These are phyloP conservation scores for Melanchra persicariae DNA, from an alignment of 2,888 invertebrate species.

Conservation along the genomic window DNA sequence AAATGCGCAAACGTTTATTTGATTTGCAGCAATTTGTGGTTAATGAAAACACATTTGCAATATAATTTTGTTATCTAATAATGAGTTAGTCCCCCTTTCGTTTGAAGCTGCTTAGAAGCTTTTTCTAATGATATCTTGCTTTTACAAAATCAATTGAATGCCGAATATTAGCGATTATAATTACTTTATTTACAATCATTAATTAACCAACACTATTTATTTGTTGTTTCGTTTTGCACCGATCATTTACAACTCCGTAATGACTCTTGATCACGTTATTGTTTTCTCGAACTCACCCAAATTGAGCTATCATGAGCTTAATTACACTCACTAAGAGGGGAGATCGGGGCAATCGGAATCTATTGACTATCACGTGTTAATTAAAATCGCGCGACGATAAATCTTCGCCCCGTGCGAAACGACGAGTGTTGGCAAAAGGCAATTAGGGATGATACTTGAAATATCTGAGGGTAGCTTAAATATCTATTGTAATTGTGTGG, in stretches of 20 bases:
- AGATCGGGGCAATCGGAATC: slow-evolving; percentile 62
- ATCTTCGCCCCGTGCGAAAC: slow-evolving; percentile 86
- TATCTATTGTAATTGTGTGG: slow-evolving; percentile 63
- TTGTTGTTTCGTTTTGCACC: slow-evolving; percentile 43
- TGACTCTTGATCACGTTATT: slow-evolving; percentile 52
- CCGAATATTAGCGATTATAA: background rate
- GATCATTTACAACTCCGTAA: slow-evolving; percentile 47
- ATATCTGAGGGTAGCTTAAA: slow-evolving; percentile 66
- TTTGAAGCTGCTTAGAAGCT: background rate
- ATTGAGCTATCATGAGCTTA: slow-evolving; percentile 75
- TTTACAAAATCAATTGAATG: background rate
- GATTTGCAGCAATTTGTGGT: background rate
- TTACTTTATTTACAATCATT: slow-evolving; percentile 5
- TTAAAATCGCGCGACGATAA: slow-evolving; percentile 84
- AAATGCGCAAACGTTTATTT: slow-evolving; percentile 7
- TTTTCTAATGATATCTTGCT: background rate
- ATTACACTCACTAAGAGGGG: slow-evolving; percentile 71
- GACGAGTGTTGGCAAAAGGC: slow-evolving; percentile 75
- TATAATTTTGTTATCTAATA: slow-evolving; percentile 14
- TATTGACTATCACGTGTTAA: slow-evolving; percentile 83
- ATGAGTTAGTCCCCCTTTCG: background rate
- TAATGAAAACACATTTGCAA: slow-evolving; percentile 9
- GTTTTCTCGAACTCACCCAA: slow-evolving; percentile 48
- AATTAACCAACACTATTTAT: slow-evolving; percentile 17
- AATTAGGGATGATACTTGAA: slow-evolving; percentile 76